Base-by-base conservation (phyloP, 2,888 invertebrate species). In the Lochmaea crataegi region DNA sequence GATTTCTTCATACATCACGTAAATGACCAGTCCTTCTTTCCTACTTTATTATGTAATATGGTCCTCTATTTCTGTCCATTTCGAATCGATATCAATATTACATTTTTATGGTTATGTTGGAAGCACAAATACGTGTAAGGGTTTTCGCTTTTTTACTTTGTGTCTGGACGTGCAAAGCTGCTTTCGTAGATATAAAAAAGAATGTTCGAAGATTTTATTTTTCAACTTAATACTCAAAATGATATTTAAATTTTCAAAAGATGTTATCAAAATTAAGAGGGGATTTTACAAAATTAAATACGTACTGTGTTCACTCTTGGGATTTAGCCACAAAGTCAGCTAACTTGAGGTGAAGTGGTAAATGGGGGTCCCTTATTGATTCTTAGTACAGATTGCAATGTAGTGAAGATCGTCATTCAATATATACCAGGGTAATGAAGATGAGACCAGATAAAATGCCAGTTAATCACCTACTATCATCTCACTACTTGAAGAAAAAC, bases 21-120 rank as follows among this genome's bases (percentile, higher is more conserved):
- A 70, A 70, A 70, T 57, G 70, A 70, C 70, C 70, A 32, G 65
- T 57, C 64, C 57, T 63, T 57, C 70, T 70, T 57, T 64, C 45
- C 61, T 69, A 63, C 67, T 67, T 68, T 67, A 74, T 67, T 71
- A 71, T 71, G 68, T 74, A 74, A 74, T 74, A 68, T 60, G 58
- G 58, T 18, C 58, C 68, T 72, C 72, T 64, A 65, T 67, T 63
- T 60, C 66, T 74, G 71, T 64, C 66, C 67, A 60, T 58, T 64
- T 48, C n/a, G 41, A 66, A 74, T 68, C 71, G 64, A 71, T 74
- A 74, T 74, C 71, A 67, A 67, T 65, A 64, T 72, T 64, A 65
- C 65, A 70, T 70, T 70, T 65, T 64, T 65, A 70, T 41, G 70
- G 70, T 65, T 70, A 70, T 70, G 64, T 57, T 22, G 70, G 70